Conservation (phyloP, 1,140 invertebrate genomes). For the Chymomyza costata region DNA sequence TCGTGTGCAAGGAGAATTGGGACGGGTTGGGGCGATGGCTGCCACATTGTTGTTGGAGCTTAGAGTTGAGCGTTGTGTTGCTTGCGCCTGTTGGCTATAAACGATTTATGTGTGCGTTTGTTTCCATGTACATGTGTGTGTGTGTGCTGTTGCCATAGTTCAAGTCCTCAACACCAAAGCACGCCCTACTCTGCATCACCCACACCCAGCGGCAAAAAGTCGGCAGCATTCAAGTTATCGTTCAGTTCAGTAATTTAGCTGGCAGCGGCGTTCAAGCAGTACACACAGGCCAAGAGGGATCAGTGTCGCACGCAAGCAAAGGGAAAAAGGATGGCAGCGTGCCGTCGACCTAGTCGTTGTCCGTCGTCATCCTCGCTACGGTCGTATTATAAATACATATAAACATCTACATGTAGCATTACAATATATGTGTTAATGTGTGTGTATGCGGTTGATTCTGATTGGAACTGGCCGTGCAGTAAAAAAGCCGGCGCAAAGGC, state of each 20-base stretch:
- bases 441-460: background rate
- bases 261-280: too few species aligned
- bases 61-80: constrained; percentile 17
- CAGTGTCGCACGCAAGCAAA: constrained; percentile 44
- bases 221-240: constrained; percentile 62
- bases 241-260: constrained; percentile 69
- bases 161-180: background rate
- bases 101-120: constrained; percentile 72
- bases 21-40: constrained; percentile 13
- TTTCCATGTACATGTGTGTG: too few species aligned
- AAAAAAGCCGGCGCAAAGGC: background rate
- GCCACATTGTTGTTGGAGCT: constrained; percentile 26
- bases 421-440: background rate
- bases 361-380: constrained; percentile 17
- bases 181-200: constrained; percentile 4
- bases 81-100: constrained; percentile 50
- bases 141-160: background rate
- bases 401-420: background rate
- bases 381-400: too few species aligned
- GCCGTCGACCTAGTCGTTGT: constrained; percentile 7
- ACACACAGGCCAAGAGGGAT: constrained; percentile 38
- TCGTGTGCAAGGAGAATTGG: constrained; percentile 32
- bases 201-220: constrained; percentile 1
- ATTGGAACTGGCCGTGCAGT: constrained; percentile 4
- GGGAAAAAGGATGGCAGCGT: constrained; percentile 8